These are phyloP conservation scores for Podilymbus podiceps DNA, from an alignment of 2,113 vertebrate species.

Conservation along the genomic window DNA sequence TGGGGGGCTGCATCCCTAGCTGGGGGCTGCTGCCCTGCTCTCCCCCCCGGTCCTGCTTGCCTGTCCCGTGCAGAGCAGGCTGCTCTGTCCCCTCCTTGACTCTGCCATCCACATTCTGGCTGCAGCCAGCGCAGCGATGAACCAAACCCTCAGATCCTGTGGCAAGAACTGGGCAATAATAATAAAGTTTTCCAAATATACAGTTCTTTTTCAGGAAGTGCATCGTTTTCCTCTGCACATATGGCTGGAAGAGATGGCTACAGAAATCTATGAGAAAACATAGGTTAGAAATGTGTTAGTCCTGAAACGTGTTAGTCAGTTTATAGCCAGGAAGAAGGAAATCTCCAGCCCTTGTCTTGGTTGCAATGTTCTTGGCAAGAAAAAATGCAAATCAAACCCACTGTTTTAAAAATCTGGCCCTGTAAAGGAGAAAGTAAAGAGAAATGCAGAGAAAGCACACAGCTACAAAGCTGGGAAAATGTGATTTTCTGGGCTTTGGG, in stretches of 20 bases:
- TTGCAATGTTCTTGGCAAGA: neutral
- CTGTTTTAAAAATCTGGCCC: neutral
- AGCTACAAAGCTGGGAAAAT: neutral
- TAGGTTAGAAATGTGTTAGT: neutral
- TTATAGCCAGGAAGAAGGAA: neutral
- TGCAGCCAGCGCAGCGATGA: neutral
- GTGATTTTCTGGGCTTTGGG: neutral
- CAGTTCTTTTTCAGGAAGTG: neutral
- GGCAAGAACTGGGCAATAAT: neutral
- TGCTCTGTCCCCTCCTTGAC: neutral
- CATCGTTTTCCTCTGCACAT: neutral
- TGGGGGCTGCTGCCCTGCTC: neutral
- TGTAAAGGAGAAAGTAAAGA: neutral
- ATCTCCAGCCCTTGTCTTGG: neutral
- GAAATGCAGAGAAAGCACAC: neutral
- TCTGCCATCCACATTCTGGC: neutral
- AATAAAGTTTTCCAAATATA: neutral
- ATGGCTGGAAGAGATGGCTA: neutral
- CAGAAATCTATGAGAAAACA: neutral
- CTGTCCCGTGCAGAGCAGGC: neutral
- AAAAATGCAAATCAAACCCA: neutral
- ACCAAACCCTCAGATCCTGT: neutral
- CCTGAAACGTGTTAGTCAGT: neutral
- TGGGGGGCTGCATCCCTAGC: neutral
- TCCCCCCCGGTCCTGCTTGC: neutral